Conservation (phyloP, 2,113 vertebrate genomes). For the Daboia siamensis region DNA sequence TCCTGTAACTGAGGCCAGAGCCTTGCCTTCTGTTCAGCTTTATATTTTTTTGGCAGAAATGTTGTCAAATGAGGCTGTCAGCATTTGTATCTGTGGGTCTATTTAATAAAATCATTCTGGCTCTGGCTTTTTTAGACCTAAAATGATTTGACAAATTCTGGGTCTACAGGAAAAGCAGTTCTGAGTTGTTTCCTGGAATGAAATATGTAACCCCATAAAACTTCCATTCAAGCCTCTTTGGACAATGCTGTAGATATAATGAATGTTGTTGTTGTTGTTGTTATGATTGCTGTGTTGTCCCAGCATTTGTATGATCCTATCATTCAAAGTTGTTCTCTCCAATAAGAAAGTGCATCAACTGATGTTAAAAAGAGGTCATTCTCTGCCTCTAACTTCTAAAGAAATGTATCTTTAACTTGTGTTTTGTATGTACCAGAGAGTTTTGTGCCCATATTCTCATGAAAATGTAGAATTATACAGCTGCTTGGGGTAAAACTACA, state of each 20-base stretch:
- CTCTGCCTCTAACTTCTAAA: background rate
- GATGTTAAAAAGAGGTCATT: background rate
- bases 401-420: background rate
- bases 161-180: background rate
- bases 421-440: background rate
- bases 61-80: background rate
- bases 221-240: background rate
- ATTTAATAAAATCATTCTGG: background rate
- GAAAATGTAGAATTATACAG: background rate
- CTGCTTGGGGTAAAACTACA: background rate
- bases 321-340: background rate
- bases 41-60: background rate
- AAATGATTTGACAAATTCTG: background rate
- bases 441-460: background rate
- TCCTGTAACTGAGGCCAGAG: background rate
- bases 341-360: background rate
- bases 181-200: background rate
- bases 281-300: background rate
- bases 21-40: background rate
- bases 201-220: background rate
- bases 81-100: background rate
- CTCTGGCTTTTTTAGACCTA: background rate
- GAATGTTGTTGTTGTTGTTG: background rate
- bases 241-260: background rate
- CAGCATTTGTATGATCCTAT: background rate